These are phyloP conservation scores for Rotaria socialis DNA, from an alignment of 2,888 invertebrate species.

Conservation along the genomic window DNA sequence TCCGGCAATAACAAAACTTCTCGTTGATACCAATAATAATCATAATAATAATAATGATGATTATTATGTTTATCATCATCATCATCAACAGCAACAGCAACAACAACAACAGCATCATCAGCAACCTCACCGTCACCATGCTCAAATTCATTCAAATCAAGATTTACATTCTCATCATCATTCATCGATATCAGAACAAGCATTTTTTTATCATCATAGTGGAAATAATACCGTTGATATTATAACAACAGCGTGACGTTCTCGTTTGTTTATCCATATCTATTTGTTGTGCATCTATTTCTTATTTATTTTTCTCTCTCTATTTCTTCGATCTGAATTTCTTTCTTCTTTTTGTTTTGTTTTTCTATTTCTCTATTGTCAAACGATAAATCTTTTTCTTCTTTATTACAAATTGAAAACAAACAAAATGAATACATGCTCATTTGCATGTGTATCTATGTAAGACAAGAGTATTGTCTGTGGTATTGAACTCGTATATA, in stretches of 20 bases:
- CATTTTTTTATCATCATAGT: slow-evolving; percentile 5
- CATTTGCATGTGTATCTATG: neutral
- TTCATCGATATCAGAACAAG: neutral
- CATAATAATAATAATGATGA: neutral
- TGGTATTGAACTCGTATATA: slow-evolving; percentile 1
- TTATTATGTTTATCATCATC: slow-evolving; percentile 2
- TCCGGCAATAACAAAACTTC: neutral
- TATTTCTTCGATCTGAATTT: too few relatives aligned
- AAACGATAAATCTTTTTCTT: neutral
- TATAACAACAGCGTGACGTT: neutral
- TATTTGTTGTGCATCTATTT: slow-evolving; percentile 29
- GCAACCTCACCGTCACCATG: neutral
- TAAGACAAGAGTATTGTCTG: slow-evolving; percentile 32
- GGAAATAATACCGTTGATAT: slow-evolving; percentile 20
- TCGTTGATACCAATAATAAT: slow-evolving; percentile 9
- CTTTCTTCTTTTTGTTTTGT: too few relatives aligned
- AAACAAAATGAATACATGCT: neutral
- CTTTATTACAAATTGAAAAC: neutral
- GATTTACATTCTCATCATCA: neutral
- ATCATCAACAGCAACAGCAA: neutral
- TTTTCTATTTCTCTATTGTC: neutral
- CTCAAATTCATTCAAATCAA: neutral
- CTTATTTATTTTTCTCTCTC: slow-evolving; percentile 2
- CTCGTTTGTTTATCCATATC: neutral
- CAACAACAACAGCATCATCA: neutral